Percentiles rank a stretch among this genome's conserved stretches.
These are phyloP conservation scores for Opisthocomus hoazin DNA, from an alignment of 2,113 vertebrate species.

Conservation along the genomic window DNA sequence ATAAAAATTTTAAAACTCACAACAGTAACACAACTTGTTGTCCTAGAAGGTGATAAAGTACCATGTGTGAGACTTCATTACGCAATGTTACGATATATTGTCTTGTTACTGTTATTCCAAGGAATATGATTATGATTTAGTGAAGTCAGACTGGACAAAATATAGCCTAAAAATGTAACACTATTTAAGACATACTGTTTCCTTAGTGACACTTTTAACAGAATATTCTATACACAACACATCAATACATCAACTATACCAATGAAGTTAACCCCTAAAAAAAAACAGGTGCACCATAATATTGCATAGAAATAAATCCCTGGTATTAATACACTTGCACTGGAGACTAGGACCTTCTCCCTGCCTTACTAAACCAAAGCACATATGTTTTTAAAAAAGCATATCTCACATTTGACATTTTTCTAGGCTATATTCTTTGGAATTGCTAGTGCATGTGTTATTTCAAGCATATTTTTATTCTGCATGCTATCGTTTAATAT, in stretches of 20 bases:
- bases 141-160: not conserved
- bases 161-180: not conserved
- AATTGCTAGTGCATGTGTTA: slow-evolving; percentile 23
- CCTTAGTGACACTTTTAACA: not conserved
- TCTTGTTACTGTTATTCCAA: not conserved
- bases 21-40: not conserved
- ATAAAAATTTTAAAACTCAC: not conserved
- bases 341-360: not conserved
- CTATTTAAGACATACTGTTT: not conserved
- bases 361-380: slow-evolving; percentile 17
- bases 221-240: not conserved
- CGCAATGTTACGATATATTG: not conserved
- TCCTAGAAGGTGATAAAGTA: not conserved
- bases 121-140: not conserved
- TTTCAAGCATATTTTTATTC: slow-evolving; percentile 20
- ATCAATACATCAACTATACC: not conserved
- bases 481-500: not conserved
- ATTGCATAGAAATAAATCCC: slow-evolving; percentile 66
- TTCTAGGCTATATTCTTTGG: slow-evolving; percentile 52
- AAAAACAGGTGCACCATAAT: not conserved
- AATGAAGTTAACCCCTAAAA: not conserved
- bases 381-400: not conserved
- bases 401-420: not conserved
- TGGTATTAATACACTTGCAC: slow-evolving; percentile 4
- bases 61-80: not conserved